Conservation (phyloP, 2,113 vertebrate genomes). For the Barnardius zonarius region DNA sequence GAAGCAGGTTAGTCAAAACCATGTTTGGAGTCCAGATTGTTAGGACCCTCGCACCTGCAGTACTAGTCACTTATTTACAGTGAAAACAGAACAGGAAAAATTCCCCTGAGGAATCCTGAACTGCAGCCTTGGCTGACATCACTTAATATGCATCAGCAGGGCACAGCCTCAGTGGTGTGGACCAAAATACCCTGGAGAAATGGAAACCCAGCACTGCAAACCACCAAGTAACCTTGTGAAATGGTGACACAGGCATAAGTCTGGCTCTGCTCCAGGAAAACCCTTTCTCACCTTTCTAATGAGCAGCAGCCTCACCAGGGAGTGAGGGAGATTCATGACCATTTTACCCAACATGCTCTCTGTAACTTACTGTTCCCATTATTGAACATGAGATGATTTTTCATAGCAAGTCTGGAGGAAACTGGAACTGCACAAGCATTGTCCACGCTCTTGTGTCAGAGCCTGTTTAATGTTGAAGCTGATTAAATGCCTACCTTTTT, state of each 20-base stretch:
- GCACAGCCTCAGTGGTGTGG: neutral
- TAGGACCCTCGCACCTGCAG: neutral
- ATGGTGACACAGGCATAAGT: neutral
- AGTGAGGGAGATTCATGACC: neutral
- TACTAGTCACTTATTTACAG: neutral
- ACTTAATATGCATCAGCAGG: neutral
- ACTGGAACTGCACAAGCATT: neutral
- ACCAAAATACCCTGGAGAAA: neutral
- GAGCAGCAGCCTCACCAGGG: neutral
- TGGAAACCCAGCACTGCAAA: neutral
- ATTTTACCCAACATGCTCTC: neutral
- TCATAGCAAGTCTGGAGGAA: neutral
- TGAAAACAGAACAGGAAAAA: neutral
- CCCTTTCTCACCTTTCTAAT: slow-evolving; percentile 24
- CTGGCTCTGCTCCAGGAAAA: neutral
- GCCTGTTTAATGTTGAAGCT: slow-evolving; percentile 21
- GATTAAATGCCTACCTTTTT: slow-evolving; percentile 24
- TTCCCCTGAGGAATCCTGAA: neutral
- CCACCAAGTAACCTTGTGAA: neutral
- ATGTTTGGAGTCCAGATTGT: neutral
- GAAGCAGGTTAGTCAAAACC: neutral
- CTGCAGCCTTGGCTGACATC: neutral
- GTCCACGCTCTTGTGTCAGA: slow-evolving; percentile 13
- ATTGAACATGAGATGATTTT: neutral
- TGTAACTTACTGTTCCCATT: slow-evolving; percentile 53